Percentiles rank a stretch among this genome's conserved stretches.
These are phyloP conservation scores for Trissonchulus latispiculum DNA, from an alignment of 2,888 invertebrate species.

Conservation along the genomic window DNA sequence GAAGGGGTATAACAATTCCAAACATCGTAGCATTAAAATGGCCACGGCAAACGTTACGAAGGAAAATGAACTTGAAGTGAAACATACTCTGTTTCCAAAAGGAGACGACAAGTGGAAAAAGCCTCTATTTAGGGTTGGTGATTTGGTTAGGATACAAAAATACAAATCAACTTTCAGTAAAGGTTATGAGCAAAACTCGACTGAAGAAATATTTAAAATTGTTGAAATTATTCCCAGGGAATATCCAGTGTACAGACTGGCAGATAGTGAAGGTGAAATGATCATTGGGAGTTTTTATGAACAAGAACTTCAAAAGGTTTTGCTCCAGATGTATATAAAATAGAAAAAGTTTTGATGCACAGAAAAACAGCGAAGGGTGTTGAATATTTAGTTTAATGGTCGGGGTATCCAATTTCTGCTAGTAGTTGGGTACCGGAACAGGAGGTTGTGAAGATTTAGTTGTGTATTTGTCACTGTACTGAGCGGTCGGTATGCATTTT, in stretches of 20 bases:
- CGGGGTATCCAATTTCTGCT: neutral
- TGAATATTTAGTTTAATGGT: constrained; percentile 4
- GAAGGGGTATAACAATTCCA: neutral
- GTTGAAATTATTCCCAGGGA: neutral
- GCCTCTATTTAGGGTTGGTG: too few relatives aligned
- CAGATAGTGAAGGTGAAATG: neutral
- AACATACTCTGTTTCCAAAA: neutral
- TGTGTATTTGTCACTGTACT: neutral
- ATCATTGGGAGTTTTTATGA: constrained; percentile 7
- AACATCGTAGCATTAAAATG: neutral
- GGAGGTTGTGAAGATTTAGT: neutral
- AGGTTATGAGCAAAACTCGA: neutral
- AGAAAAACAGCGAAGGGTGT: neutral
- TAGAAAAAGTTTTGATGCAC: neutral
- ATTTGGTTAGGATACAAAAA: neutral
- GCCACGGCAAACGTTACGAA: neutral
- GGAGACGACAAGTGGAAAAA: too few relatives aligned
- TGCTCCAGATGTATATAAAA: neutral
- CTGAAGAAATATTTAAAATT: neutral
- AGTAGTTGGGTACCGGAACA: constrained; percentile 1
- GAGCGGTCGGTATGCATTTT: neutral
- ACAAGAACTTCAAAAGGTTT: constrained; percentile 6
- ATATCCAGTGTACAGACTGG: neutral
- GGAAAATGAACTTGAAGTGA: constrained; percentile 1
- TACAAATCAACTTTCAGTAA: neutral